Evolutionary conservation across 2,888 invertebrate species (phyloP).

Genomic region (Oxystoma pomonae): DNA sequence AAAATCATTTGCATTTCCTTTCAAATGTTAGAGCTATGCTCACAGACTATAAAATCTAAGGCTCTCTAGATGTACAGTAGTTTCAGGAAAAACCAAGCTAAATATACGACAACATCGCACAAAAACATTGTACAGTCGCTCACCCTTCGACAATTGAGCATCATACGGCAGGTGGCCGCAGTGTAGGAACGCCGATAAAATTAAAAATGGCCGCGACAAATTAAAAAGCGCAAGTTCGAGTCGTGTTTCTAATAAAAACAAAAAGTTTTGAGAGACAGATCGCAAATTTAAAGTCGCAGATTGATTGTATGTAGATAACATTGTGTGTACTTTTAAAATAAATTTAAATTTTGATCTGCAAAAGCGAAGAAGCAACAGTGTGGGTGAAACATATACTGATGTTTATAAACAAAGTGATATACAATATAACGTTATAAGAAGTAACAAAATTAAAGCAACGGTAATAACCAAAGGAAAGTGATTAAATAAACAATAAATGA

Average conservation of each 20-base stretch:
- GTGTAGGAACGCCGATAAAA: conserved; percentile 40
- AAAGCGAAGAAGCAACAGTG: conserved; percentile 7
- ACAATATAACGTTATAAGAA: neutral
- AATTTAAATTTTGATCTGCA: neutral
- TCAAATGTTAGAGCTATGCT: too few species aligned
- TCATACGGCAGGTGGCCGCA: conserved; percentile 47
- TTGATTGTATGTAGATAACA: conserved; percentile 23
- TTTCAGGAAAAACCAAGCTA: neutral
- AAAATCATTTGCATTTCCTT: too few species aligned
- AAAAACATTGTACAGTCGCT: neutral
- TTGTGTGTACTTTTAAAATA: neutral
- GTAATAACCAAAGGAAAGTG: too few species aligned
- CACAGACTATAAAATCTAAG: neutral
- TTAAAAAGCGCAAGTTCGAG: conserved; percentile 39
- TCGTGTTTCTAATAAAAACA: conserved; percentile 31
- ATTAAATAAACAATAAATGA: too few species aligned
- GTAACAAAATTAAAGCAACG: too few species aligned
- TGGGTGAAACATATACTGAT: conserved; percentile 23
- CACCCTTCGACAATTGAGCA: conserved; percentile 28
- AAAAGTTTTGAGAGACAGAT: conserved; percentile 36
- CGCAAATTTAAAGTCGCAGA: conserved; percentile 29
- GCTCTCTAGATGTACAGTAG: neutral
- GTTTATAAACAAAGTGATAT: neutral
- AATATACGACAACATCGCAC: neutral
- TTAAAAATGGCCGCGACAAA: conserved; percentile 45